Conservation (phyloP, 2,888 invertebrate species). For the Synergus japonicus region DNA sequence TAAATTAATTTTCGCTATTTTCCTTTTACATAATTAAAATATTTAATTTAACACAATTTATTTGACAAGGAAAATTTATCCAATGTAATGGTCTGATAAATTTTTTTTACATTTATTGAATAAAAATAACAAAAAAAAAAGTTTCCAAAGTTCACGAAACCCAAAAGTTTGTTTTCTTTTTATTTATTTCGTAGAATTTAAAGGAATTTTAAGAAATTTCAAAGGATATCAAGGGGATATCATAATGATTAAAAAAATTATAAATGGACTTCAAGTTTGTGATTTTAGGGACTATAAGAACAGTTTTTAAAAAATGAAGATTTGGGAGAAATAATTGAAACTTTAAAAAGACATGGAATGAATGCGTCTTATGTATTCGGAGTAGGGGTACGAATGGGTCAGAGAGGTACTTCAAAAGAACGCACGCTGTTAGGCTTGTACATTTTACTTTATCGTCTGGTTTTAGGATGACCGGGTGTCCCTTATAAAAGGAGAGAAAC, state of each 20-base stretch:
- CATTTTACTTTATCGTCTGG: constrained; percentile 23
- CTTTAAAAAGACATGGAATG: background rate
- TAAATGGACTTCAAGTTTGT: too few species aligned
- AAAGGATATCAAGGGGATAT: background rate
- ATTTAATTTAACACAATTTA: background rate
- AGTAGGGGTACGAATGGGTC: background rate
- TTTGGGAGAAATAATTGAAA: background rate
- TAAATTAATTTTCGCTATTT: background rate
- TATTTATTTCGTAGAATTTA: too few species aligned
- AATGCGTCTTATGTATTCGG: constrained; percentile 6
- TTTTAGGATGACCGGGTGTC: background rate
- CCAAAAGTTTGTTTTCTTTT: too few species aligned
- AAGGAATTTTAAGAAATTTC: too few species aligned
- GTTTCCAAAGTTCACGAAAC: too few species aligned
- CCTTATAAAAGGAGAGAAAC: constrained; percentile 9
- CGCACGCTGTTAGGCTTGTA: background rate
- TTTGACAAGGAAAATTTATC: too few species aligned
- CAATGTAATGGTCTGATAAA: too few species aligned
- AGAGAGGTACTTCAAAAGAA: constrained; percentile 17
- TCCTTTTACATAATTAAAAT: background rate
- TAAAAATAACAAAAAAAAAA: too few species aligned
- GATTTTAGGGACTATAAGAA: background rate
- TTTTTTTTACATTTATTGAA: too few species aligned
- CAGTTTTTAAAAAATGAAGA: background rate
- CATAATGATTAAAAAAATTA: too few species aligned